Evolutionary conservation across 1,140 invertebrate species (phyloP).

Genomic region (Bombus soroeensis): DNA sequence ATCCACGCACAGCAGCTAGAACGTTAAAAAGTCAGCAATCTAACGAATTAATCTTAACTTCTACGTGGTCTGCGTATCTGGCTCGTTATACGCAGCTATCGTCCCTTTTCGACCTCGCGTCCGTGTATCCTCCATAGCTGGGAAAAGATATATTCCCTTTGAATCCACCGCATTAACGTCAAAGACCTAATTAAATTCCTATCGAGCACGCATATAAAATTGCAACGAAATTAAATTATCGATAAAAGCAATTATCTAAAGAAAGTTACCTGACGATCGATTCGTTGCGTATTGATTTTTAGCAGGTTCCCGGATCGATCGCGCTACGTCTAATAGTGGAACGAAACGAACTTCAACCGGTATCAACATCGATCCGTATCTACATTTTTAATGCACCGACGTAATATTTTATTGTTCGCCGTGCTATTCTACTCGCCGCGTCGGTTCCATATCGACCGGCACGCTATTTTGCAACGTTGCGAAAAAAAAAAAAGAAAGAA

Average conservation of each 20-base stretch:
- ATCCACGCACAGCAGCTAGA: too few relatives aligned
- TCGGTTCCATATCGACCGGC: neutral
- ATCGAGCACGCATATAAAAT: too few relatives aligned
- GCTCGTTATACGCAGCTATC: neutral
- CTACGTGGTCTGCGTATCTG: neutral
- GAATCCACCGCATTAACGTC: neutral
- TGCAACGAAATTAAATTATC: too few relatives aligned
- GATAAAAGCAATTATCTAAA: too few relatives aligned
- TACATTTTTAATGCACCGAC: neutral
- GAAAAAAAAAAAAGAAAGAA: neutral
- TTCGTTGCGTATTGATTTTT: neutral
- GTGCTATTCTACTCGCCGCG: too few relatives aligned
- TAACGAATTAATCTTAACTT: neutral
- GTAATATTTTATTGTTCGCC: constrained; percentile 20
- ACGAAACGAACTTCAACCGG: neutral
- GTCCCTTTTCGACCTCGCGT: neutral
- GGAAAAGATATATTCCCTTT: neutral
- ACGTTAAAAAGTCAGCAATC: neutral
- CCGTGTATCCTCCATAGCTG: neutral
- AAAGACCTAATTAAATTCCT: neutral
- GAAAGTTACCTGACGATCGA: too few relatives aligned
- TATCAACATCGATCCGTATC: constrained; percentile 20
- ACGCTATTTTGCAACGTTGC: neutral
- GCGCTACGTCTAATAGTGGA: neutral
- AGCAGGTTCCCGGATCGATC: too few relatives aligned